Percentiles rank a stretch among this genome's conserved stretches.
Evolutionary conservation across 2,113 vertebrate genomes (phyloP).

Genomic region (Asarcornis scutulata): DNA sequence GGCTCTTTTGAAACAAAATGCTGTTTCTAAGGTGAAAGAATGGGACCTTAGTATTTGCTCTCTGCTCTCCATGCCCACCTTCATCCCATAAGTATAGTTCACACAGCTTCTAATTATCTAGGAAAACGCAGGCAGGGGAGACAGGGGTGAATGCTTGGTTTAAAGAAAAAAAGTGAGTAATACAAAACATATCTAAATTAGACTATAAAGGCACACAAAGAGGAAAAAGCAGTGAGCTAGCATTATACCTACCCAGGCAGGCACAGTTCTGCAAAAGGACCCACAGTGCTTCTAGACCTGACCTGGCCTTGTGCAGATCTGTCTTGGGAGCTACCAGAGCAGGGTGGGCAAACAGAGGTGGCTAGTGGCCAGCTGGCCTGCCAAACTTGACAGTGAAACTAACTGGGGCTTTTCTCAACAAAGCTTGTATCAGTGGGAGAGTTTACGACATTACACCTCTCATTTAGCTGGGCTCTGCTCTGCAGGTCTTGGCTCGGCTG

Average conservation of each 20-base stretch:
- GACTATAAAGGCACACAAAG: not conserved
- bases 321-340: not conserved
- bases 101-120: slow-evolving; percentile 14
- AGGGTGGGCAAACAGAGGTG: not conserved
- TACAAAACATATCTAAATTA: not conserved
- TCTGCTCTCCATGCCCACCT: not conserved
- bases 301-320: not conserved
- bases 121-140: not conserved
- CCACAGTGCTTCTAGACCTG: not conserved
- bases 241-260: not conserved
- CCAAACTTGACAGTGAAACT: not conserved
- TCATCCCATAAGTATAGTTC: not conserved
- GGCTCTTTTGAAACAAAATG: slow-evolving; percentile 12
- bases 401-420: not conserved
- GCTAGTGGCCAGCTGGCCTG: not conserved
- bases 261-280: not conserved
- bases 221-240: not conserved
- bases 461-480: not conserved
- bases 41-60: slow-evolving; percentile 32
- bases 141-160: not conserved
- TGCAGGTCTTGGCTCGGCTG: not conserved
- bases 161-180: not conserved
- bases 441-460: not conserved
- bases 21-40: slow-evolving; percentile 46
- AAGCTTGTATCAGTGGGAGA: not conserved